Percentiles rank a stretch among this genome's conserved stretches.
phyloP scores from a whole-genome alignment of 35 echinoderm and acorn worm genomes.

The Ophioderma brevispina region DNA sequence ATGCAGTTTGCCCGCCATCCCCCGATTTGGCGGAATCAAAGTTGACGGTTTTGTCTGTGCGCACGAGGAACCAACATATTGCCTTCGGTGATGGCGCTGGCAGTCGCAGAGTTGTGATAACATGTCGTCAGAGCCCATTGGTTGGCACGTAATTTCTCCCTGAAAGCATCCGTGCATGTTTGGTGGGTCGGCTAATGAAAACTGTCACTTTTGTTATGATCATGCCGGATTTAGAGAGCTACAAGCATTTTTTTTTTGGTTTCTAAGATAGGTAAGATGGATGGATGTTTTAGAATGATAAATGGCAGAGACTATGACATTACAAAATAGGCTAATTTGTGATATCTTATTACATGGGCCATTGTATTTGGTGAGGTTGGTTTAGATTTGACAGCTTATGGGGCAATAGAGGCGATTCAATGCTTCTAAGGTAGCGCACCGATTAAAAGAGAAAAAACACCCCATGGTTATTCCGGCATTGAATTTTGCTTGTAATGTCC shows the following conservation, averaged over 20 bases:
- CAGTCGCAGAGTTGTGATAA: constrained; percentile 5
- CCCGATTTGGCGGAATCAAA: neutral
- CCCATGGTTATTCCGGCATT: too few species aligned
- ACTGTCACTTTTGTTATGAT: constrained; percentile 14
- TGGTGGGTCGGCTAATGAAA: neutral
- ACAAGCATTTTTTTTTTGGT: neutral
- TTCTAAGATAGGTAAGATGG: neutral
- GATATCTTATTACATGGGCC: neutral
- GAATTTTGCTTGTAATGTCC: too few species aligned
- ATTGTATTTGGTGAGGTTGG: neutral
- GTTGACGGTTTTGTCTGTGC: neutral
- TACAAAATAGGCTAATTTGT: constrained; percentile 11
- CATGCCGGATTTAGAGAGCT: neutral
- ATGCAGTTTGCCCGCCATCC: neutral
- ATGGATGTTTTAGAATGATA: neutral
- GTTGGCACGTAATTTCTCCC: neutral
- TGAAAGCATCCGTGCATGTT: constrained; percentile 7
- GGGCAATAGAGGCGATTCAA: neutral
- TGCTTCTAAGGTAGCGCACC: too few species aligned
- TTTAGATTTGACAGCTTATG: neutral
- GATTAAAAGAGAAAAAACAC: too few species aligned
- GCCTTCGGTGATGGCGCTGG: constrained; percentile 1
- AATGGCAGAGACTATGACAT: neutral
- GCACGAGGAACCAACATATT: constrained; percentile 5
- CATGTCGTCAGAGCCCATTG: constrained; percentile 12